phyloP scores from a whole-genome alignment of 2,888 invertebrate genomes.

The Eupithecia tripunctaria region DNA sequence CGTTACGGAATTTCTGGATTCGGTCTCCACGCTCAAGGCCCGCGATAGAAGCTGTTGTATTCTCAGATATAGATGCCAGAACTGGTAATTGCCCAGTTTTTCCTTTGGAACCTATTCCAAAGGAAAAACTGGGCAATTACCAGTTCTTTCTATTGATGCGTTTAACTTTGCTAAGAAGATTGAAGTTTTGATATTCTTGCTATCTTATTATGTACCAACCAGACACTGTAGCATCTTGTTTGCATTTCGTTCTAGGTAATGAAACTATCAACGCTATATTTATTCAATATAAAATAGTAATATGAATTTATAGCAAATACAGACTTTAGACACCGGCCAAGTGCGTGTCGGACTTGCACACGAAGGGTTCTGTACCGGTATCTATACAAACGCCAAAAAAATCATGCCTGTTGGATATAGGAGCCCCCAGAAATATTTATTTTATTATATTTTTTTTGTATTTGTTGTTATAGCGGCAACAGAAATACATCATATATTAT shows the following conservation, averaged over 20 bases:
- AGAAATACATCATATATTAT: no score
- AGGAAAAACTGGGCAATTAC: neutral
- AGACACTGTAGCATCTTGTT: neutral
- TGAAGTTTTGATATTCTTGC: neutral
- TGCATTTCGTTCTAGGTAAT: neutral
- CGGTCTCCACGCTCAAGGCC: no score
- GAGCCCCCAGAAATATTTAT: no score
- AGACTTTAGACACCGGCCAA: no score
- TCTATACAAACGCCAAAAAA: no score
- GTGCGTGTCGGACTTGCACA: no score
- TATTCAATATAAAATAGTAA: neutral
- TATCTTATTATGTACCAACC: neutral
- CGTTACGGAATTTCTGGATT: no score
- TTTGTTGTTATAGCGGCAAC: no score
- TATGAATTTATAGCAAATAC: no score
- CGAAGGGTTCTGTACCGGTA: no score
- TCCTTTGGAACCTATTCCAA: neutral
- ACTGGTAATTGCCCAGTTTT: neutral
- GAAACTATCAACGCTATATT: neutral
- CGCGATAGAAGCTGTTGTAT: neutral
- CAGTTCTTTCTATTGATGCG: neutral
- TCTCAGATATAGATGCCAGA: neutral
- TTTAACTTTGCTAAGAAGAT: neutral
- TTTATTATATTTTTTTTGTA: no score
- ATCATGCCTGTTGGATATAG: no score